Evolutionary conservation across 2,797 vertebrate species (phyloP), one percentile per base, ranked within the genome.

Genomic region (Nasua narica): DNA sequence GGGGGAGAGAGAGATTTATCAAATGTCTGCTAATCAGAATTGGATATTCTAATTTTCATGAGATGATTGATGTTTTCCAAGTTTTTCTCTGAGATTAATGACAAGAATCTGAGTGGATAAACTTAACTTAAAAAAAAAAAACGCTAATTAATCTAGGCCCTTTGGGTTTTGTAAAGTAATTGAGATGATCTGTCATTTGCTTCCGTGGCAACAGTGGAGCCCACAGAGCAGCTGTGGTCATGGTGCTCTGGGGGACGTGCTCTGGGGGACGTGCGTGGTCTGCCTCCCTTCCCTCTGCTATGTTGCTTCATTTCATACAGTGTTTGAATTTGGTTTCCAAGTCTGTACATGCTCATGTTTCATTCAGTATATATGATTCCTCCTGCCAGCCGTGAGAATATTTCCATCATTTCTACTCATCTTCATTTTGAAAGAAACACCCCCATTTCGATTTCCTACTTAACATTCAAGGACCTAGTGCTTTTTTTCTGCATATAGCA

Each of bases 81-180:
- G 32, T n/a, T 62, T 88, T 91, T 78, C 65, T 92, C 16, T 85
- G 35, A 91, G 46, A 85, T 60, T 69, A 67, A 95, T 37, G 60
- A 70, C 15, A 58, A 94, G 62, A 74, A 56, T 65, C 78, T 95
- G 83, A 67, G 23, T 74, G 27, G 13, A 50, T 95, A 79, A 82
- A 91, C 19, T 50, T 72, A 65, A 15, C 7, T 65, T 5, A 5
- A 35, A n/a, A 77, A 27, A 48, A 27, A 43, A 43, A 43, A 43
- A 7, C 7, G 43, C 43, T 43, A 8, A 48, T 60, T n/a, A 43
- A 48, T 60, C 15, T 21, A 15, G 19, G 11, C 12, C 46, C 23
- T 84, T 77, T 78, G 37, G 8, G 46, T 84, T 78, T 90, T 78
- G 37, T 56, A 50, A 40, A 72, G 69, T 82, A 12, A 54, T 62